phyloP scores from a whole-genome alignment of 2,113 vertebrate species.

The Amblyopsis rosae region DNA sequence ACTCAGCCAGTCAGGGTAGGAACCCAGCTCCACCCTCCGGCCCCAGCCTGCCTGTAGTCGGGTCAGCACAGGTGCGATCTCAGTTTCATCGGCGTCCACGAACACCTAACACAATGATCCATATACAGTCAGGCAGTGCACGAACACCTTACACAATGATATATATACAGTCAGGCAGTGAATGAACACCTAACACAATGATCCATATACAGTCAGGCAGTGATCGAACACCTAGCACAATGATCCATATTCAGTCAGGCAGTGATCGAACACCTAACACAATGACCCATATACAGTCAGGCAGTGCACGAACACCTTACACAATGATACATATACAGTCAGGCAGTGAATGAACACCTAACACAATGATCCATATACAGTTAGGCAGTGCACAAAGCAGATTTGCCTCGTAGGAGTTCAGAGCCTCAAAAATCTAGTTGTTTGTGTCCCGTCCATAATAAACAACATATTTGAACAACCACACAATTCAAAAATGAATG shows the following conservation, averaged over 20 bases:
- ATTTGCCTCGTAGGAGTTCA: neutral
- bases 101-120: conserved; percentile 69
- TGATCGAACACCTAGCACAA: conserved; percentile 79
- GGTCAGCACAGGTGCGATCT: conserved; percentile 75
- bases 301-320: conserved; percentile 77
- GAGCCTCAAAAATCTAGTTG: too few species aligned
- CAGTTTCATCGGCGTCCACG: conserved; percentile 81
- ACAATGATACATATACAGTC: neutral
- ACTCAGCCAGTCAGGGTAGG: conserved; percentile 92
- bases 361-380: neutral
- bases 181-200: conserved; percentile 77
- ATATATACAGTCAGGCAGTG: conserved; percentile 22
- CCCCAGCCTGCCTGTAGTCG: conserved; percentile 76
- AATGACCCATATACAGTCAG: neutral
- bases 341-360: conserved; percentile 78
- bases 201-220: neutral
- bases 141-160: conserved; percentile 73
- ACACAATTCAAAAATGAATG: too few species aligned
- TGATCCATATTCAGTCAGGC: neutral
- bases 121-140: conserved; percentile 51
- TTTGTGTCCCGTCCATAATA: too few species aligned
- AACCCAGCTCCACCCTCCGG: conserved; percentile 80
- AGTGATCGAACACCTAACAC: conserved; percentile 76
- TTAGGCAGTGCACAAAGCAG: neutral
- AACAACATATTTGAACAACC: too few species aligned